Conservation (phyloP, 2,888 invertebrate species). For the Bellardia bayeri region DNA sequence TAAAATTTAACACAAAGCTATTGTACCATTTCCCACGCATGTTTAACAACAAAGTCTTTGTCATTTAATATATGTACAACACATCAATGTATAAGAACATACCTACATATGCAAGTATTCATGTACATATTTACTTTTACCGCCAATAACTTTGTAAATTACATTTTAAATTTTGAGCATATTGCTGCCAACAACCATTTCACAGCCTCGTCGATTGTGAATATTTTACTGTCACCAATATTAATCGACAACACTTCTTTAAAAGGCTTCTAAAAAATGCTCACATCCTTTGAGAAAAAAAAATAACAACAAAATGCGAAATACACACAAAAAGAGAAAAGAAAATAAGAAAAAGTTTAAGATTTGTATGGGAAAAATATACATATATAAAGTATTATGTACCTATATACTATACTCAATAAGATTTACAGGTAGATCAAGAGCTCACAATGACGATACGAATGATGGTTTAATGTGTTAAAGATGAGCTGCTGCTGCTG, state of each 20-base stretch:
- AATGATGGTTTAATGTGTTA: conserved; percentile 42
- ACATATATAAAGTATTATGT: background rate
- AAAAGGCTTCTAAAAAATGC: conserved; percentile 56
- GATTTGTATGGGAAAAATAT: conserved; percentile 62
- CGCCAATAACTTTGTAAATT: conserved; percentile 45
- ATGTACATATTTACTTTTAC: conserved; percentile 28
- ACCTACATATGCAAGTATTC: background rate
- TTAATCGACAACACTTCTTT: conserved; percentile 29
- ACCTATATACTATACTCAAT: background rate
- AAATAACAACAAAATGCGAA: conserved; percentile 21
- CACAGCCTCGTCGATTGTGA: conserved; percentile 42
- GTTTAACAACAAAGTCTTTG: conserved; percentile 28
- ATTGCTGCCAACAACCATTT: conserved; percentile 33
- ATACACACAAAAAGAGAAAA: conserved; percentile 5
- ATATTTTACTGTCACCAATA: conserved; percentile 62
- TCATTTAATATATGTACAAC: background rate
- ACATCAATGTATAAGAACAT: background rate
- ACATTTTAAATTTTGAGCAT: conserved; percentile 24
- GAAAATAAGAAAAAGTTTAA: conserved; percentile 31
- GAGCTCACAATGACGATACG: conserved; percentile 32
- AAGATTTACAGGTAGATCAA: conserved; percentile 65
- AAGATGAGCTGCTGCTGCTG: conserved; percentile 60
- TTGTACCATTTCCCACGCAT: conserved; percentile 49
- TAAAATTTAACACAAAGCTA: conserved; percentile 14
- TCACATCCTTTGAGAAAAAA: conserved; percentile 59